Percentiles rank a stretch among this genome's conserved stretches.
phyloP scores from a whole-genome alignment of 2,888 invertebrate genomes.

The Parasteatoda lunata region DNA sequence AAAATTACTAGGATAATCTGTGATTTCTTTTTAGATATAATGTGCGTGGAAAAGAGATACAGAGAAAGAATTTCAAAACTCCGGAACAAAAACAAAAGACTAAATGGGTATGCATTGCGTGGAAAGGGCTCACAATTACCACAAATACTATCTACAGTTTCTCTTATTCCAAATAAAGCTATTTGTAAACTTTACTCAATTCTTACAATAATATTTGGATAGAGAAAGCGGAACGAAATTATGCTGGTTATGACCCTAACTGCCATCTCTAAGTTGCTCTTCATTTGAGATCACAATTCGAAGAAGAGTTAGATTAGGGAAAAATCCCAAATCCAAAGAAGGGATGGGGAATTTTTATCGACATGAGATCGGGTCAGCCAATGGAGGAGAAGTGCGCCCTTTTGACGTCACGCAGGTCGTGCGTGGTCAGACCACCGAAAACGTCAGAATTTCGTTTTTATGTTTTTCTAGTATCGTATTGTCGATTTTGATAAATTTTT shows the following conservation, averaged over 20 bases:
- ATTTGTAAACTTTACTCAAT: background rate
- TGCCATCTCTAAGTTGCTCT: background rate
- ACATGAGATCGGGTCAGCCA: slow-evolving; percentile 35
- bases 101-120: background rate
- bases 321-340: background rate
- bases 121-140: background rate
- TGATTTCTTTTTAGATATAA: no score
- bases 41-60: no score
- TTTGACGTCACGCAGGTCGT: slow-evolving; percentile 44
- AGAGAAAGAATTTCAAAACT: no score
- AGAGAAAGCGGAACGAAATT: background rate
- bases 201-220: background rate
- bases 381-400: slow-evolving; percentile 12
- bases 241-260: background rate
- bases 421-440: slow-evolving; percentile 51
- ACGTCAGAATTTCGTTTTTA: slow-evolving; percentile 40
- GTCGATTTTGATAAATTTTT: background rate
- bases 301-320: background rate
- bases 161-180: background rate
- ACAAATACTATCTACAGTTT: background rate
- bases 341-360: slow-evolving; percentile 31
- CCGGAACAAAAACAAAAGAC: no score
- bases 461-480: background rate
- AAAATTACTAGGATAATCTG: no score
- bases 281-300: background rate